Base-by-base conservation (phyloP, 2,888 invertebrate species). In the Coelinius sp. region DNA sequence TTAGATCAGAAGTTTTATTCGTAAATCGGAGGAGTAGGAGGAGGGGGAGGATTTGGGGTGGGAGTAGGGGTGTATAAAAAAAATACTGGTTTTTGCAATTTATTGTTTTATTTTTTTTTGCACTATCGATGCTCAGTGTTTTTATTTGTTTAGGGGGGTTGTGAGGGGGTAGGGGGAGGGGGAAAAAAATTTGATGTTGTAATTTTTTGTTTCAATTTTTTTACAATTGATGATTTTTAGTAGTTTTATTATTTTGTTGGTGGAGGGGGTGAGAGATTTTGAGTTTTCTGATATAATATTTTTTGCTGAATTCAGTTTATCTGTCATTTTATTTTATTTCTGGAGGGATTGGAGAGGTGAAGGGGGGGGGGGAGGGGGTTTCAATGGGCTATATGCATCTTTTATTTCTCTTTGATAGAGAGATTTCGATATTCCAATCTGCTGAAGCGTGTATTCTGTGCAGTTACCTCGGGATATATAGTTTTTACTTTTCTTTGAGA, bases 1-100 rank as follows among this genome's bases (percentile, higher is more conserved):
- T 17, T 3, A 31, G 35, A 59, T 59, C 59, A 46, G n/a, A n/a
- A 62, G 46, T 59, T 68, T 59, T 46, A 68, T 68, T 68, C 62
- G 46, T 31, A 44, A 31, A 68, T 62, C 62, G 41, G 41, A 56
- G 25, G 14, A 27, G 25, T n/a, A n/a, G n/a, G 14, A 10, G 14
- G 27, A 27, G 25, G 14, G 25, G 31, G n/a, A 27, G 7, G 27
- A 14, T n/a, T 25, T n/a, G 17, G 17, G 17, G 17, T 59, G 27
- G 6, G 14, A 59, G 20, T 49, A 17, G 49, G 20, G 22, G 22
- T 22, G 14, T n/a, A n/a, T 56, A 6, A n/a, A n/a, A n/a, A n/a
- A n/a, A n/a, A n/a, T n/a, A n/a, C n/a, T n/a, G n/a, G n/a, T n/a
- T n/a, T n/a, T n/a, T n/a, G n/a, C n/a, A n/a, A n/a, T n/a, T n/a